These are phyloP conservation scores for Hydrocynus forskahlii DNA, from an alignment of 2,797 vertebrate species.

Conservation along the genomic window DNA sequence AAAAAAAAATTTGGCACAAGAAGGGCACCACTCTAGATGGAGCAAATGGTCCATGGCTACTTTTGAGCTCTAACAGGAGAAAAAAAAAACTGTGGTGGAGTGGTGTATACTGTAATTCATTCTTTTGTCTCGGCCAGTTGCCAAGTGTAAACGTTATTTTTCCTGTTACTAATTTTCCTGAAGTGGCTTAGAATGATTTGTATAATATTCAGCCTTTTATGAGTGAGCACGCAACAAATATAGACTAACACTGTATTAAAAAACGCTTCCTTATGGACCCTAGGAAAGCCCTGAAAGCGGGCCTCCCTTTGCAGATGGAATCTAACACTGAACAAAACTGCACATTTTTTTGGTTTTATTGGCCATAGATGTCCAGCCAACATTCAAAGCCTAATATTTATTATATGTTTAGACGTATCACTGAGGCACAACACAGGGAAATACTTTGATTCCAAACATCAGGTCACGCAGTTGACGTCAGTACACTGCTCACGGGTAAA, in stretches of 20 bases:
- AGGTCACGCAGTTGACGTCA: slow-evolving; percentile 70
- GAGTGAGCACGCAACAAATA: slow-evolving; percentile 6
- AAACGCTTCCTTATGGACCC: not conserved
- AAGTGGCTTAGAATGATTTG: not conserved
- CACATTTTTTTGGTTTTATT: slow-evolving; percentile 51
- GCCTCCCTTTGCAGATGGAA: slow-evolving; percentile 44
- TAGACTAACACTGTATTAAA: slow-evolving; percentile 2
- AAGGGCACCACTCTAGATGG: slow-evolving; percentile 39
- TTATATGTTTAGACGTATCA: slow-evolving; percentile 78
- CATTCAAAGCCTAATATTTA: slow-evolving; percentile 77
- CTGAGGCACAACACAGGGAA: slow-evolving; percentile 75
- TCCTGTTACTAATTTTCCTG: not conserved
- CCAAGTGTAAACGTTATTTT: not conserved
- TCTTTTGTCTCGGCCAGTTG: not conserved
- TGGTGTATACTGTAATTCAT: not conserved
- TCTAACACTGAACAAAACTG: slow-evolving; percentile 47
- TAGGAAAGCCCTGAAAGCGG: slow-evolving; percentile 32
- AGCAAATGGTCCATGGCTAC: slow-evolving; percentile 16
- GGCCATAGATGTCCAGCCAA: slow-evolving; percentile 65
- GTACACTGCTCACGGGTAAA: slow-evolving; percentile 70
- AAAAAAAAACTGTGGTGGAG: not conserved
- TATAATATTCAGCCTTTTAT: not conserved
- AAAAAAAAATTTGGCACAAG: slow-evolving; percentile 47
- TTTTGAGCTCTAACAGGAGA: not conserved
- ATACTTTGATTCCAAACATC: slow-evolving; percentile 79